A percentile compares a stretch with the other conserved stretches of the same genome.
phyloP scores from a whole-genome alignment of 2,113 vertebrate species.

The Corythaeola cristata region DNA sequence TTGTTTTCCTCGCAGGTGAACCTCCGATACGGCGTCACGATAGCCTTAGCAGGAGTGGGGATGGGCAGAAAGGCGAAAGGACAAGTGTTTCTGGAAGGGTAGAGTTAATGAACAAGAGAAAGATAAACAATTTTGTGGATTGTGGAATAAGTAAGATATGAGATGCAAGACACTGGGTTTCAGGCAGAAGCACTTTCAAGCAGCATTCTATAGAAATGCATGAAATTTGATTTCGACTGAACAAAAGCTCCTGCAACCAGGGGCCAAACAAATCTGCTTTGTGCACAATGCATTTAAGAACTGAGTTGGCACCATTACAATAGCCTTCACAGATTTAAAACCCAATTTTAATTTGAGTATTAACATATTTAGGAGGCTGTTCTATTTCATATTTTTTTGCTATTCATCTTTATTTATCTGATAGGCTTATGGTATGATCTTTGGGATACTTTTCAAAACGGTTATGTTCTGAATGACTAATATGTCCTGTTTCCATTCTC shows the following conservation, averaged over 20 bases:
- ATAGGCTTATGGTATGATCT: neutral
- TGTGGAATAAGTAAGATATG: neutral
- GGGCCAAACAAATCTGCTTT: neutral
- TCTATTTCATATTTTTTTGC: neutral
- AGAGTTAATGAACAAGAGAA: neutral
- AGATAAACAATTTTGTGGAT: neutral
- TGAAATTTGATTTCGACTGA: slow-evolving; percentile 11
- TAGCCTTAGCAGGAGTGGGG: neutral
- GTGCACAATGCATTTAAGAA: neutral
- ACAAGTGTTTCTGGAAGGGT: neutral
- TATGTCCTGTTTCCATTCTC: neutral
- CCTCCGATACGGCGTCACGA: neutral
- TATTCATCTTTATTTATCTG: neutral
- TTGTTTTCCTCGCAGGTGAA: neutral
- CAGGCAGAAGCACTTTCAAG: neutral
- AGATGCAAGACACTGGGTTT: neutral
- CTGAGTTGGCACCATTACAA: neutral
- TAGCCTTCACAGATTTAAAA: neutral
- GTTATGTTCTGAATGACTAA: neutral
- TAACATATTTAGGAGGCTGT: neutral
- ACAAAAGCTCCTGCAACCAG: neutral
- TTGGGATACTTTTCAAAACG: neutral
- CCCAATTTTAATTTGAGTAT: neutral
- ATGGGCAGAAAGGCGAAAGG: neutral
- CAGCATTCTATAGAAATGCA: neutral